Conservation (phyloP, 2,797 vertebrate genomes). For the Tauraco hartlaubi region DNA sequence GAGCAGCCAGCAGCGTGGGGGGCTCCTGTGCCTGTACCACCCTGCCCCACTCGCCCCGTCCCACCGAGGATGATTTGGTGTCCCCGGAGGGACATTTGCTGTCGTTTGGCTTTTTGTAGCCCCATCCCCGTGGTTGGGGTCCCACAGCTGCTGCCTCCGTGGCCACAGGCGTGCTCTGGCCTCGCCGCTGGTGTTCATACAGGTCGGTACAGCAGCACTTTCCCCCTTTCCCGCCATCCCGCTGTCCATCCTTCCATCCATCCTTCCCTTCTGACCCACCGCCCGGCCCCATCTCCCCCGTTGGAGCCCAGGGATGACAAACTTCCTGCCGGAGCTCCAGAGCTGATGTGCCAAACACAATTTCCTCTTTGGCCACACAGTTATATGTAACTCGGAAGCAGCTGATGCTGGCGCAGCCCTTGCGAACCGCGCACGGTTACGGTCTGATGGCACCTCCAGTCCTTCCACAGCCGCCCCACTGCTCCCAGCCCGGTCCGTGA, state of each 20-base stretch:
- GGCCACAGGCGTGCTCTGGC: not conserved
- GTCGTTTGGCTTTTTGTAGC: not conserved
- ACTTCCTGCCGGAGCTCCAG: not conserved
- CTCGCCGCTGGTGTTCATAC: rapidly evolving
- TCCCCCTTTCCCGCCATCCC: not conserved
- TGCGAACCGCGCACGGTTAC: not conserved
- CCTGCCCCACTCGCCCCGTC: not conserved
- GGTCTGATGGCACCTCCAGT: not conserved
- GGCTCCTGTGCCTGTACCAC: rapidly evolving
- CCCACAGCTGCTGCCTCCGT: rapidly evolving
- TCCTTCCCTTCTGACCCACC: not conserved
- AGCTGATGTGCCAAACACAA: not conserved
- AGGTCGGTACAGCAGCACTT: rapidly evolving
- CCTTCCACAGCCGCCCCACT: rapidly evolving
- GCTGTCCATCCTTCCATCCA: not conserved
- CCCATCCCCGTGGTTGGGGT: not conserved
- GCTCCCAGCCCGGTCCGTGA: rapidly evolving
- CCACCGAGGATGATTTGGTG: rapidly evolving
- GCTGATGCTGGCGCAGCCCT: not conserved
- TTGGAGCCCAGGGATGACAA: not conserved
- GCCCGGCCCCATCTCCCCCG: not conserved
- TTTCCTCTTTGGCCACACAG: not conserved
- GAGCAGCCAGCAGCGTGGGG: not conserved
- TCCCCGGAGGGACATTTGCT: not conserved
- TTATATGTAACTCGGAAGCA: not conserved